A percentile compares a stretch with the other conserved stretches of the same genome.
Evolutionary conservation across 2,113 vertebrate genomes (phyloP).

Genomic region (Colossoma macropomum): DNA sequence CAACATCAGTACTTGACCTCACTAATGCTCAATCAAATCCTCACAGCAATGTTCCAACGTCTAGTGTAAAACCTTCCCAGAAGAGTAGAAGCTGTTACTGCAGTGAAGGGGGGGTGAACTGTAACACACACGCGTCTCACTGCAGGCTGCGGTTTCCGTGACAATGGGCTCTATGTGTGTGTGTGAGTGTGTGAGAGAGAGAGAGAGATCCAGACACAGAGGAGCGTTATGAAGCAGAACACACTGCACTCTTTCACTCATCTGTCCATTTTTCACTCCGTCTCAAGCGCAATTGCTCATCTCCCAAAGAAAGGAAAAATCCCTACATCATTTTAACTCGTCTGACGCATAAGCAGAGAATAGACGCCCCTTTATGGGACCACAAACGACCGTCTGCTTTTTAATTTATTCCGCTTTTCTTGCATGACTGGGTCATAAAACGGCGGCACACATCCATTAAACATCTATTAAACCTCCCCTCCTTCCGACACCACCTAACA

Average conservation of each 20-base stretch:
- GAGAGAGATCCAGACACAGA: constrained; percentile 26
- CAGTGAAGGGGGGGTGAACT: no score
- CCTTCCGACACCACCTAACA: no score
- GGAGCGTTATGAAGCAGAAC: constrained; percentile 39
- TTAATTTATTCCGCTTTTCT: neutral
- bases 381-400: no score
- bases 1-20: no score
- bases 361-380: neutral
- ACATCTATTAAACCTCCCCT: no score
- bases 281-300: constrained; percentile 22
- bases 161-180: constrained; percentile 52
- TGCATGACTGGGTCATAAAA: neutral
- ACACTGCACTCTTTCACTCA: constrained; percentile 49
- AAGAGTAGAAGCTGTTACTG: no score
- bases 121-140: constrained; percentile 46
- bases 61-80: no score
- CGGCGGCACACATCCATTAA: neutral
- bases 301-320: neutral
- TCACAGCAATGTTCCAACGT: no score
- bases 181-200: constrained; percentile 12
- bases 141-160: constrained; percentile 47
- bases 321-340: neutral
- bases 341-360: neutral
- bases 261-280: constrained; percentile 20
- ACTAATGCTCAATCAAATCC: no score